Percentiles rank a stretch among this genome's conserved stretches.
phyloP scores from a whole-genome alignment of 1,140 invertebrate genomes.

The Drosophila asahinai region DNA sequence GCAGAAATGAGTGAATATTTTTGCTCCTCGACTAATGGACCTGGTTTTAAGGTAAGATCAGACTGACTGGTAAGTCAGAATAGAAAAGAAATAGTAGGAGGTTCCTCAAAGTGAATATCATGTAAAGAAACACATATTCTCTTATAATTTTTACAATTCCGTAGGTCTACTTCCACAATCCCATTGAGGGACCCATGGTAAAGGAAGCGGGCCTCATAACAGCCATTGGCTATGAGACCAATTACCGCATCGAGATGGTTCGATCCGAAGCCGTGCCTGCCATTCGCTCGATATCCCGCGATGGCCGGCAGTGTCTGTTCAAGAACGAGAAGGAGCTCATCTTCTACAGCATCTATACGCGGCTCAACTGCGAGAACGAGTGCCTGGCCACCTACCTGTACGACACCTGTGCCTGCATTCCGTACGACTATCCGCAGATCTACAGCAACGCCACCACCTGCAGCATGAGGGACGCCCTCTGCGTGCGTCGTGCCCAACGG shows the following conservation, averaged over 20 bases:
- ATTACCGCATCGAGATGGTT: slow-evolving; percentile 88
- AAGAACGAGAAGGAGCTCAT: slow-evolving; percentile 88
- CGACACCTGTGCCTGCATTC: slow-evolving; percentile 88
- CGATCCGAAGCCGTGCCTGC: slow-evolving; percentile 87
- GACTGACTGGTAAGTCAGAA: background rate
- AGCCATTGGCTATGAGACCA: slow-evolving; percentile 88
- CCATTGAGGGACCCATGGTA: slow-evolving; percentile 91
- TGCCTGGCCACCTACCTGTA: slow-evolving; percentile 89
- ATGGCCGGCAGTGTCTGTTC: slow-evolving; percentile 91
- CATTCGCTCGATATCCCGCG: slow-evolving; percentile 87
- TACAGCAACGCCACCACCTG: slow-evolving; percentile 63
- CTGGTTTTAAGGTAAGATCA: slow-evolving; percentile 90
- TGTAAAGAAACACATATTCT: background rate
- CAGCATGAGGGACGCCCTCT: slow-evolving; percentile 41
- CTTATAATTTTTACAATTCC: background rate
- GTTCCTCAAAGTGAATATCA: no score
- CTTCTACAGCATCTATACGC: slow-evolving; percentile 86
- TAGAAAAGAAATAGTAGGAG: no score
- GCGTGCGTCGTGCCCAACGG: slow-evolving; percentile 33
- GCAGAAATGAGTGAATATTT: slow-evolving; percentile 90
- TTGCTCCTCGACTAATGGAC: slow-evolving; percentile 91
- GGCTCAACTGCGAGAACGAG: slow-evolving; percentile 89
- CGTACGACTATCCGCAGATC: slow-evolving; percentile 88
- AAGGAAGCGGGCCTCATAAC: slow-evolving; percentile 89
- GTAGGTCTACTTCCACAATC: slow-evolving; percentile 88